phyloP scores from a whole-genome alignment of 2,113 vertebrate genomes.

The Scalopus aquaticus region DNA sequence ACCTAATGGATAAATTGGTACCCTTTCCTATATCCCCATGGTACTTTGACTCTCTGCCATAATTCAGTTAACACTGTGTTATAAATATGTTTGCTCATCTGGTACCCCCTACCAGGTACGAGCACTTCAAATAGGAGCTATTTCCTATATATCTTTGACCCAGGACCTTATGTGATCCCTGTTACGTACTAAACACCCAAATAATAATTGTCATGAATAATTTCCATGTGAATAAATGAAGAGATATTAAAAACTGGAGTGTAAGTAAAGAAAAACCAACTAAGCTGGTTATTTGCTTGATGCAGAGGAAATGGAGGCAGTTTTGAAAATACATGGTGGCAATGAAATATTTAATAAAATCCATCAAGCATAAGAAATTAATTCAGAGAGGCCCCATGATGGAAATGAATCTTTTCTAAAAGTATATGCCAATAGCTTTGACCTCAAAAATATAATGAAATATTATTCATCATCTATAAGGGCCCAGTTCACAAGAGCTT shows the following conservation, averaged over 20 bases:
- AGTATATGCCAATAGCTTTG: constrained; percentile 40
- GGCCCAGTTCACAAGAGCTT: constrained; percentile 34
- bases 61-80: not conserved
- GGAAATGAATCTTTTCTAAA: constrained; percentile 55
- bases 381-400: constrained; percentile 5
- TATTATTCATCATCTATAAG: constrained; percentile 41
- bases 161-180: not conserved
- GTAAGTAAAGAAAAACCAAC: constrained; percentile 34
- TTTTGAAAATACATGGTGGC: constrained; percentile 58
- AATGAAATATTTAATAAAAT: constrained; percentile 65
- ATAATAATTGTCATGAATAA: not conserved
- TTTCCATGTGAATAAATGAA: constrained; percentile 27
- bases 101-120: not conserved
- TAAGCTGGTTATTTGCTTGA: constrained; percentile 49
- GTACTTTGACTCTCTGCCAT: not conserved
- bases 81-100: constrained; percentile 1
- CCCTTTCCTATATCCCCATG: not conserved
- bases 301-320: constrained; percentile 7
- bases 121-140: not conserved
- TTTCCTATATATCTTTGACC: not conserved
- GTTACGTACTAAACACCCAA: not conserved
- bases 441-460: constrained; percentile 61
- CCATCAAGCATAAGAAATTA: constrained; percentile 57
- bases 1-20: not conserved
- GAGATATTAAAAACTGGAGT: not conserved